Evolutionary conservation across 1,140 invertebrate genomes (phyloP).

Genomic region (Leptinotarsa texana): DNA sequence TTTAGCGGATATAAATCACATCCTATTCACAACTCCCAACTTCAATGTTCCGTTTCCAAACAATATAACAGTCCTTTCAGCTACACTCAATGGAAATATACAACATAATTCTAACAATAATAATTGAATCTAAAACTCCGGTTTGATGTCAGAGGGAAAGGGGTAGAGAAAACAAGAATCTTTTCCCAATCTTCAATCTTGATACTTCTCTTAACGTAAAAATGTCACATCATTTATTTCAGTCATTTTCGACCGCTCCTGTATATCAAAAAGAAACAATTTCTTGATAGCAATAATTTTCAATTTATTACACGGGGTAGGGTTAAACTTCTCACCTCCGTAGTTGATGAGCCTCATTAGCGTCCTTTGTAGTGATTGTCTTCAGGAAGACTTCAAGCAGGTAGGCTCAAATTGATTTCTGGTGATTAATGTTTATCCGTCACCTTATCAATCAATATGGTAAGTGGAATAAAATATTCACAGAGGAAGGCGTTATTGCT

Average conservation of each 20-base stretch:
- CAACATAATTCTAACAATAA: no score
- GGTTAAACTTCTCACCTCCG: conserved; percentile 17
- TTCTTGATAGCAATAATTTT: neutral
- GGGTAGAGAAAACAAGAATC: no score
- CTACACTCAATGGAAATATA: no score
- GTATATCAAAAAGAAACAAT: neutral
- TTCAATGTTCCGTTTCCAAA: no score
- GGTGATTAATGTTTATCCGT: conserved; percentile 49
- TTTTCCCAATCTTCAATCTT: no score
- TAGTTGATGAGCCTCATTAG: conserved; percentile 41
- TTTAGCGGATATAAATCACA: no score
- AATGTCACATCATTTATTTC: no score
- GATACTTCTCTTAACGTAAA: no score
- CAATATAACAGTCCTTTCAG: no score
- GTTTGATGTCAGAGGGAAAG: no score
- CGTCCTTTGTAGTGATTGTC: conserved; percentile 38
- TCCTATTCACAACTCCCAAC: no score
- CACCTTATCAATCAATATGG: conserved; percentile 48
- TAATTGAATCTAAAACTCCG: no score
- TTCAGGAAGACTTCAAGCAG: conserved; percentile 31
- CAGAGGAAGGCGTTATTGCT: conserved; percentile 11
- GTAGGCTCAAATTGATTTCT: conserved; percentile 44
- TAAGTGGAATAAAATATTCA: conserved; percentile 46
- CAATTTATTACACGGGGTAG: conserved; percentile 4
- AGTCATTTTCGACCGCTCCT: neutral